A percentile compares a stretch with the other conserved stretches of the same genome.
Evolutionary conservation across 2,797 vertebrate species (phyloP).

Genomic region (Enteromius paludinosus): DNA sequence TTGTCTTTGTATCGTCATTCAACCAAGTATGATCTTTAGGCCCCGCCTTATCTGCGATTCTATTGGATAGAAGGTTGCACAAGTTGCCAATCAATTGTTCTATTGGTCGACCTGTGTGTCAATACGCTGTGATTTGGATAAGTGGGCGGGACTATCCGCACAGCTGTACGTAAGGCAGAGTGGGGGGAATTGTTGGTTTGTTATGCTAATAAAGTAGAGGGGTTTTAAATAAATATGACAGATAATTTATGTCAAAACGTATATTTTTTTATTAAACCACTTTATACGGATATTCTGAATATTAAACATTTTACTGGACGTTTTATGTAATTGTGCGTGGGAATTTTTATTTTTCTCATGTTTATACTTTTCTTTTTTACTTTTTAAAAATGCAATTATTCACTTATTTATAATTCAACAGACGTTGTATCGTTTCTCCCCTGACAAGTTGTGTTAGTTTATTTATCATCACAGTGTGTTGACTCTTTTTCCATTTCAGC

Average conservation of each 20-base stretch:
- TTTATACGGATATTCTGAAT: background rate
- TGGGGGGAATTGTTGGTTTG: background rate
- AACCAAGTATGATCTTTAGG: conserved; percentile 79
- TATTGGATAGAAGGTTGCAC: conserved; percentile 66
- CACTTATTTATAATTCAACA: background rate
- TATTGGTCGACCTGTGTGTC: conserved; percentile 71
- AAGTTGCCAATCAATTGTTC: conserved; percentile 61
- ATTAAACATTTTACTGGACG: background rate
- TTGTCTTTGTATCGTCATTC: conserved; percentile 74
- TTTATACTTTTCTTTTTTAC: background rate
- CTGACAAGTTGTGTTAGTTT: background rate
- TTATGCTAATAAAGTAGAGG: background rate
- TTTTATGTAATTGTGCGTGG: background rate
- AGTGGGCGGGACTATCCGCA: conserved; percentile 64
- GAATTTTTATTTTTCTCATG: background rate
- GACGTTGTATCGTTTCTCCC: background rate
- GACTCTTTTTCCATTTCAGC: background rate
- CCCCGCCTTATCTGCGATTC: conserved; percentile 65
- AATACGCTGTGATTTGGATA: conserved; percentile 56
- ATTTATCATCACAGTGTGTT: background rate
- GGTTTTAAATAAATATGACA: background rate
- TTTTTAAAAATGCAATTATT: background rate
- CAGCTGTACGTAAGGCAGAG: conserved; percentile 14
- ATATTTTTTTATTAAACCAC: background rate
- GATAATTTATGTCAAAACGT: background rate